Evolutionary conservation across 2,113 vertebrate genomes (phyloP), one percentile per base, ranked within the genome.

Genomic region (Sprattus sprattus): DNA sequence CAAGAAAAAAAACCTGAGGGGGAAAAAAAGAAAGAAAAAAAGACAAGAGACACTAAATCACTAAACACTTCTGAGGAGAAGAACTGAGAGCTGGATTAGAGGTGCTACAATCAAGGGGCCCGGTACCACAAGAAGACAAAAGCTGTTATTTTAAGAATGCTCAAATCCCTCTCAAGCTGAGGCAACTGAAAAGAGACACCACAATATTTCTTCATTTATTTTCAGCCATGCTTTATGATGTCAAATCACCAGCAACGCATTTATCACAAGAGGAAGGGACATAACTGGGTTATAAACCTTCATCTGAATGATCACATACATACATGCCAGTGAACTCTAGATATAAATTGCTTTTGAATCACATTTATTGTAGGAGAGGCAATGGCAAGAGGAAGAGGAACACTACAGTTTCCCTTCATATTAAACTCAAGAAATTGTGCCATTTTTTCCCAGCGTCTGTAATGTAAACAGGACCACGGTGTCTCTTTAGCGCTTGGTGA

Each of bases 151-250:
- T 67, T 67, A 67, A 67, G 64, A 67, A 25, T 11, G 71, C 71
- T 39, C 28, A 28, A 39, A 78, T 78, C 25, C 71, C 13, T 78
- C 28, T 32, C 3, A 78, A 39, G 71, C 28, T 39, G 28, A 32
- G 2, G 4, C 28, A 32, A 78, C 13, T 32, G 5, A 78, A 78
- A 78, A 39, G 39, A 39, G 28, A 78, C 71, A 78, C 4, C 10
- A 67, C 64, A 78, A 32, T 78, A 78, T 78, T 78, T 32, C 32
- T 15, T 39, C 71, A 78, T 78, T 78, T 78, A 78, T 78, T 78
- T 78, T 32, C 11, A 78, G 32, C 28, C 1, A 32, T 28, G 22
- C 64, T 25, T 25, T 6, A 28, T 67, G 64, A 2, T 28, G 64
- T 67, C 64, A 67, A 28, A 67, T 67, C 64, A 67, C n/a, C 25